phyloP scores from a whole-genome alignment of 1,140 invertebrate genomes.

The Caenorhabditis remanei region DNA sequence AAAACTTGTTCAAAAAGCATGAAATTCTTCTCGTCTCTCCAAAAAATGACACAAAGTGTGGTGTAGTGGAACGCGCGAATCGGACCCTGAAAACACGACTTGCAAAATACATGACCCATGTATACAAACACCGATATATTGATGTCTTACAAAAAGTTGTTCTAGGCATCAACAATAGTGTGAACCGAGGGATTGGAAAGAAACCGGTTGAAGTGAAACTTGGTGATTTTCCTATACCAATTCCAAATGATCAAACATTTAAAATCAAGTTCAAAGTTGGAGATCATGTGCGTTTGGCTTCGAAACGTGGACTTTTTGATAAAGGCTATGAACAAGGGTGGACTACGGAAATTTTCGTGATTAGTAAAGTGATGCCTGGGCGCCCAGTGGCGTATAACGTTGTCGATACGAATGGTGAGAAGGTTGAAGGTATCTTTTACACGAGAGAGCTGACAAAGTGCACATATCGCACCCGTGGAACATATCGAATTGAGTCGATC shows the following conservation, averaged over 20 bases:
- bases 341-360: background rate
- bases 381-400: background rate
- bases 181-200: background rate
- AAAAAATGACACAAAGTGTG: background rate
- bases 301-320: background rate
- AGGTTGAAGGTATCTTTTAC: background rate
- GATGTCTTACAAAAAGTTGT: background rate
- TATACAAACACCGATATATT: background rate
- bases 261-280: background rate
- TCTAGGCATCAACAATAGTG: background rate
- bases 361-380: background rate
- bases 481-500: background rate
- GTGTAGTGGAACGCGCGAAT: background rate
- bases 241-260: background rate
- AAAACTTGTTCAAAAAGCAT: background rate
- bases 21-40: background rate
- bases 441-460: conserved; percentile 1
- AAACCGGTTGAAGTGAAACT: background rate
- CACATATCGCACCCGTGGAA: background rate
- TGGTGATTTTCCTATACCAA: background rate
- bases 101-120: background rate
- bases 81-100: background rate
- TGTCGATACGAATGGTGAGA: background rate
- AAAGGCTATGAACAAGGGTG: too few species aligned
- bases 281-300: background rate